A percentile compares a stretch with the other conserved stretches of the same genome.
These are phyloP conservation scores for Mustela lutreola DNA, from an alignment of 2,113 vertebrate species.

Conservation along the genomic window DNA sequence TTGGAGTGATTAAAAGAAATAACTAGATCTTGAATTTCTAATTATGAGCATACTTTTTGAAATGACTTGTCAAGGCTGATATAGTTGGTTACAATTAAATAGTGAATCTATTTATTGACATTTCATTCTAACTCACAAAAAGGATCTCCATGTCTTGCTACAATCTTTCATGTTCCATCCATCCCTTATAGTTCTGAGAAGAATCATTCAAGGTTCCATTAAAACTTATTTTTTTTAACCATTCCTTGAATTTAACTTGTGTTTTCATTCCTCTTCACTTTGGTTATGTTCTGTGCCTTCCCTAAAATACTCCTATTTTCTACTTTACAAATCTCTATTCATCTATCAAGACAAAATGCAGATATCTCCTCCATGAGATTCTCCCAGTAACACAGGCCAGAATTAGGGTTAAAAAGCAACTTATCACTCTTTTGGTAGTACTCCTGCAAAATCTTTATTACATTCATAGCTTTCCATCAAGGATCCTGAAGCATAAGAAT, in stretches of 20 bases:
- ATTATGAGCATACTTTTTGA: conserved; percentile 39
- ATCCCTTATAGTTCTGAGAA: neutral
- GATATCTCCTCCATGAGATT: neutral
- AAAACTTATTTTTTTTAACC: neutral
- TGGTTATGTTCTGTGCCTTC: neutral
- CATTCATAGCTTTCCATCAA: neutral
- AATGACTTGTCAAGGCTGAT: conserved; percentile 47
- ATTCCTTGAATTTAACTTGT: neutral
- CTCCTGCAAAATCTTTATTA: neutral
- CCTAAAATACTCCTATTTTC: neutral
- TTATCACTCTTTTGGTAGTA: neutral
- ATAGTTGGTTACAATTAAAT: conserved; percentile 29
- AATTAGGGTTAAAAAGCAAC: neutral
- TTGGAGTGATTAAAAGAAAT: conserved; percentile 58
- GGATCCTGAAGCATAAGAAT: neutral
- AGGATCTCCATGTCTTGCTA: neutral
- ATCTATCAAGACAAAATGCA: neutral
- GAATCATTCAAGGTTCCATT: neutral
- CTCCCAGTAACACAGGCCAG: neutral
- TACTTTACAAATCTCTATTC: neutral
- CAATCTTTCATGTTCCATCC: neutral
- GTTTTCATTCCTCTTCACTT: neutral
- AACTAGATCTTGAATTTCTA: conserved; percentile 43
- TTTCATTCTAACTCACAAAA: conserved; percentile 9
- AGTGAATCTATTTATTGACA: conserved; percentile 6